Evolutionary conservation across 2,797 vertebrate species (phyloP), one percentile per base, ranked within the genome.

Genomic region (Mastacembelus armatus): DNA sequence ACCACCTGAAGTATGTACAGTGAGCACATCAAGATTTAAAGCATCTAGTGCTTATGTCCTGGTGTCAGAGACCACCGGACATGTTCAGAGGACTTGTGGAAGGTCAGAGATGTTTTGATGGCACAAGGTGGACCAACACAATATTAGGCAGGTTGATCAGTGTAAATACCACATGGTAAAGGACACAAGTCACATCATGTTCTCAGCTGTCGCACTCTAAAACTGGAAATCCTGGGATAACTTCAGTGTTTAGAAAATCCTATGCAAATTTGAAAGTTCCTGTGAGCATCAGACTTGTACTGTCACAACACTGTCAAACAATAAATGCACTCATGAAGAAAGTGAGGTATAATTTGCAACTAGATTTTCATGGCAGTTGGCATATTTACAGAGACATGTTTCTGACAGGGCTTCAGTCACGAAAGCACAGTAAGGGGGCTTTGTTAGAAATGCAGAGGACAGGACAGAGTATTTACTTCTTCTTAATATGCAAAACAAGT

Each of bases 401-500:
- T 63, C 71, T 10, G 10, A 27, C 29, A 5, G 10, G 52, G 33
- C 43, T 19, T 63, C 33, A 57, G 48, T 66, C 45, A 54, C 3
- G 5, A 48, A 38, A 43, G 32, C 21, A 49, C 29, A 9, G 81
- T 45, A 77, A 66, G 66, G 60, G 32, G 21, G 22, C 10, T 15
- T 57, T 78, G 55, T 81, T 58, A 4, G 12, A 33, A 32, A 32
- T 26, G 18, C 11, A 4, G 7, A 10, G 16, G n/a, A 47, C 11
- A 19, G 14, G 12, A 30, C 3, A 0, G 12, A 33, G 16, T 29
- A 42, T 71, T 66, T 52, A 38, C 11, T n/a, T n/a, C n/a, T 43
- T 48, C 30, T 75, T 43, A 40, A 55, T 64, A 85, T 71, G 74
- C 77, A 88, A 89, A 84, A 63, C n/a, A 18, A 42, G 27, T 6